Percentiles rank a stretch among this genome's conserved stretches.
These are phyloP conservation scores for Ptychobarbus kaznakovi DNA, from an alignment of 2,797 vertebrate genomes.

Conservation along the genomic window DNA sequence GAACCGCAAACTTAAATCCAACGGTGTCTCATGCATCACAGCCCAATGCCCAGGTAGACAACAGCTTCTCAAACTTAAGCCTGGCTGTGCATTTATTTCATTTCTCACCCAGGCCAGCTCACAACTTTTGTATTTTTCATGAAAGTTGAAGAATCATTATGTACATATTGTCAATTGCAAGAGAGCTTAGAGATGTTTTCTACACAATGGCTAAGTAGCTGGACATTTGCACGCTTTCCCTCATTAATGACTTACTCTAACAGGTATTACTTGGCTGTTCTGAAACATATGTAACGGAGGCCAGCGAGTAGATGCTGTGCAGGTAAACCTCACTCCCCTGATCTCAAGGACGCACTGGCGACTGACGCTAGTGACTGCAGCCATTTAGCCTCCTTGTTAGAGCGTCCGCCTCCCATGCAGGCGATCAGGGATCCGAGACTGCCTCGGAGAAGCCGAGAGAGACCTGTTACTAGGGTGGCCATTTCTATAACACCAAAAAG, in stretches of 20 bases:
- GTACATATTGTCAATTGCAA: background rate
- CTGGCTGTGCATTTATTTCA: background rate
- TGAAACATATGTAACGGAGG: background rate
- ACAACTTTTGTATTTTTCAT: background rate
- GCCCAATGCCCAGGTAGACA: background rate
- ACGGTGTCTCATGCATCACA: background rate
- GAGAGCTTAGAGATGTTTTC: background rate
- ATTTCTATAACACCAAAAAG: too few species aligned
- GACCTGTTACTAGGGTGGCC: too few species aligned
- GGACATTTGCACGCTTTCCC: background rate
- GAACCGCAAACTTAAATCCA: background rate
- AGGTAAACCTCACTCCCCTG: too few species aligned
- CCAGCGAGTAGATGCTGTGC: too few species aligned
- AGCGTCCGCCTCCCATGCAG: too few species aligned
- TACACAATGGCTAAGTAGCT: background rate
- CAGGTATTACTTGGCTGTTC: slow-evolving; percentile 3
- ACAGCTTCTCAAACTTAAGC: background rate
- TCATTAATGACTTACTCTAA: background rate
- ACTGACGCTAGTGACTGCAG: too few species aligned
- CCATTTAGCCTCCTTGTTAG: too few species aligned
- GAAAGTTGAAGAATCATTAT: background rate
- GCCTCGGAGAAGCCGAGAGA: too few species aligned
- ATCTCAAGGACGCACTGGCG: too few species aligned
- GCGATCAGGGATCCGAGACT: too few species aligned
- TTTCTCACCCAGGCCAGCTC: background rate